phyloP scores from a whole-genome alignment of 2,113 vertebrate species.

The Alouatta palliata region DNA sequence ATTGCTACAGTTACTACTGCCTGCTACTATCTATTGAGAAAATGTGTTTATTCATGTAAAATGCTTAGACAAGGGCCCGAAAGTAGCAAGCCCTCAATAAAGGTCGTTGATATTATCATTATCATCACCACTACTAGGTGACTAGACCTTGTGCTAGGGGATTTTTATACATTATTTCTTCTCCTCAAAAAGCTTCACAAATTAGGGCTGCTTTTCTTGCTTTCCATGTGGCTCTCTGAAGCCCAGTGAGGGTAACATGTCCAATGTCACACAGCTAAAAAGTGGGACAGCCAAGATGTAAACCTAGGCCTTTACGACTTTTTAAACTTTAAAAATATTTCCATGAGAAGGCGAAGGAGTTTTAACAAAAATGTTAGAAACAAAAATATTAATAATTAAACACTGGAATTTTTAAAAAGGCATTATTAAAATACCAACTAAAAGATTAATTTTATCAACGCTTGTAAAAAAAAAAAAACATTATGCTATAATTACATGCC shows the following conservation, averaged over 20 bases:
- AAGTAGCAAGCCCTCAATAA: neutral
- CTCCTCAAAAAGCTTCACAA: neutral
- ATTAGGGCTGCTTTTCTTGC: neutral
- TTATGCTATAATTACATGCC: slow-evolving; percentile 17
- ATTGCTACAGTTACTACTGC: neutral
- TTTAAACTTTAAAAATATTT: neutral
- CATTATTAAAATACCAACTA: neutral
- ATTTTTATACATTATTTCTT: neutral
- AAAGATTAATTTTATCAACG: neutral
- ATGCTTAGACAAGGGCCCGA: neutral
- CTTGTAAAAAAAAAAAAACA: neutral
- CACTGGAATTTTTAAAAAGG: neutral
- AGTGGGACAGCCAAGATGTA: neutral
- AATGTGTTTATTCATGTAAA: neutral
- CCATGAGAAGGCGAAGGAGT: neutral
- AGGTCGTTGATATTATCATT: neutral
- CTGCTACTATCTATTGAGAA: neutral
- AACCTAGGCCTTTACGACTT: neutral
- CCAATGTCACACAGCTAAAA: neutral
- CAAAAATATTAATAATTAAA: neutral
- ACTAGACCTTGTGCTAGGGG: neutral
- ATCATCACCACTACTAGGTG: neutral
- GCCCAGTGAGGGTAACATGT: neutral
- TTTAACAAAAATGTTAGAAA: neutral
- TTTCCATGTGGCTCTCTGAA: neutral